Evolutionary conservation across 2,888 invertebrate genomes (phyloP).

Genomic region (Allygus modestus): DNA sequence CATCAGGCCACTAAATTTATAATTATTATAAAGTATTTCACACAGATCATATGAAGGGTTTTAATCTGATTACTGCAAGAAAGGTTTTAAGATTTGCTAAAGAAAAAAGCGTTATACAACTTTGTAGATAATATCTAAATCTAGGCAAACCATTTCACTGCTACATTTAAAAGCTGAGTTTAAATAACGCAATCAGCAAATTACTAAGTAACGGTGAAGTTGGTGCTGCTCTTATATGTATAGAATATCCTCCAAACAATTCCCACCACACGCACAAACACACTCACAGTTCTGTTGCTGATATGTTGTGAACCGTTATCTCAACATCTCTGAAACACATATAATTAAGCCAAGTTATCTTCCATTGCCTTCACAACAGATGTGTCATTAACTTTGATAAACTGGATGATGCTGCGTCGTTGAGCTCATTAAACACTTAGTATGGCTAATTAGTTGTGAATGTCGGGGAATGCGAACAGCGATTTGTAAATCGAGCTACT

Average conservation of each 20-base stretch:
- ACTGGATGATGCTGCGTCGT: constrained; percentile 5
- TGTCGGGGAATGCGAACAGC: constrained; percentile 1
- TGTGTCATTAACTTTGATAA: constrained; percentile 50
- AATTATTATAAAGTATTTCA: too few species aligned
- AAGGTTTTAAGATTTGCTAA: too few species aligned
- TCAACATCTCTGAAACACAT: constrained; percentile 33
- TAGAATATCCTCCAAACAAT: neutral
- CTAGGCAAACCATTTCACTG: too few species aligned
- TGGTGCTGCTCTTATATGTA: too few species aligned
- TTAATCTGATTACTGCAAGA: too few species aligned
- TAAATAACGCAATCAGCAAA: too few species aligned
- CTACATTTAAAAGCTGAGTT: too few species aligned
- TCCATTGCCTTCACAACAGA: neutral
- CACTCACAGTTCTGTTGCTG: constrained; percentile 1
- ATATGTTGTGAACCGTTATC: neutral
- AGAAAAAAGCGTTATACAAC: too few species aligned
- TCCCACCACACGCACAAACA: neutral
- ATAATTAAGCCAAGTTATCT: constrained; percentile 38
- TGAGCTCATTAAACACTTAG: constrained; percentile 32
- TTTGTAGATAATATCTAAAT: too few species aligned
- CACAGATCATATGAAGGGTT: too few species aligned
- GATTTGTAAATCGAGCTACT: constrained; percentile 10
- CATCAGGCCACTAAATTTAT: too few species aligned
- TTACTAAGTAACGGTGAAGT: too few species aligned
- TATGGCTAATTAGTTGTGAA: constrained; percentile 12